A percentile compares a stretch with the other conserved stretches of the same genome.
Evolutionary conservation across 2,888 invertebrate genomes (phyloP).

Genomic region (Hirtodrosophila confusa): DNA sequence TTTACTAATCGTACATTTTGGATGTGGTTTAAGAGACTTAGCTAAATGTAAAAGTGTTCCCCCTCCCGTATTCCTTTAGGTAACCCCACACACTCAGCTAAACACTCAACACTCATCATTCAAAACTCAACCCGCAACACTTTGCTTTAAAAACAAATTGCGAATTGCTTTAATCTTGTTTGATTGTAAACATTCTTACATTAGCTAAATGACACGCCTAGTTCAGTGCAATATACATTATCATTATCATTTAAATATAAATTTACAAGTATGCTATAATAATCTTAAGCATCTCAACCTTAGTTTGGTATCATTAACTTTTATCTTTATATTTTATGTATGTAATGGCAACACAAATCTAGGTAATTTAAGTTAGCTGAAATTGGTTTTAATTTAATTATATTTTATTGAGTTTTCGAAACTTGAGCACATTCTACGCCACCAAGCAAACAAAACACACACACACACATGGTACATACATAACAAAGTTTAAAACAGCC

Average conservation of each 20-base stretch:
- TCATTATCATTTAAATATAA: slow-evolving; percentile 23
- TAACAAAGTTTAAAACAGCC: slow-evolving; percentile 21
- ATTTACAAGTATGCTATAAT: slow-evolving; percentile 35
- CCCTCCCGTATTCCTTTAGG: slow-evolving; percentile 20
- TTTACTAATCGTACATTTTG: slow-evolving; percentile 73
- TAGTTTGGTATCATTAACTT: slow-evolving; percentile 48
- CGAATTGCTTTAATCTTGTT: slow-evolving; percentile 49
- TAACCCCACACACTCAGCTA: slow-evolving; percentile 15
- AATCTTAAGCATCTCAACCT: slow-evolving; percentile 45
- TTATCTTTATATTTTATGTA: slow-evolving; percentile 23
- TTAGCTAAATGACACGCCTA: slow-evolving; percentile 71
- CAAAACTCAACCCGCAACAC: slow-evolving; percentile 4
- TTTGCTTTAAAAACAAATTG: slow-evolving; percentile 44
- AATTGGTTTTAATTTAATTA: slow-evolving; percentile 55
- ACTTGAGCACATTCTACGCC: slow-evolving; percentile 68
- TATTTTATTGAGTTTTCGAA: slow-evolving; percentile 53
- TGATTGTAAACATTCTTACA: slow-evolving; percentile 50
- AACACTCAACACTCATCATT: slow-evolving; percentile 22
- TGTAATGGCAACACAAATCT: slow-evolving; percentile 45
- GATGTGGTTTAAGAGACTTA: slow-evolving; percentile 74
- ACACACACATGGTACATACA: slow-evolving; percentile 21
- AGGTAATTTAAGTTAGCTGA: slow-evolving; percentile 72
- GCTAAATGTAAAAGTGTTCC: slow-evolving; percentile 71
- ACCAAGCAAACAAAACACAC: slow-evolving; percentile 34
- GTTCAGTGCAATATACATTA: slow-evolving; percentile 72